Percentiles rank a stretch among this genome's conserved stretches.
These are phyloP conservation scores for Tupaia tana DNA, from an alignment of 2,113 vertebrate species.

Conservation along the genomic window DNA sequence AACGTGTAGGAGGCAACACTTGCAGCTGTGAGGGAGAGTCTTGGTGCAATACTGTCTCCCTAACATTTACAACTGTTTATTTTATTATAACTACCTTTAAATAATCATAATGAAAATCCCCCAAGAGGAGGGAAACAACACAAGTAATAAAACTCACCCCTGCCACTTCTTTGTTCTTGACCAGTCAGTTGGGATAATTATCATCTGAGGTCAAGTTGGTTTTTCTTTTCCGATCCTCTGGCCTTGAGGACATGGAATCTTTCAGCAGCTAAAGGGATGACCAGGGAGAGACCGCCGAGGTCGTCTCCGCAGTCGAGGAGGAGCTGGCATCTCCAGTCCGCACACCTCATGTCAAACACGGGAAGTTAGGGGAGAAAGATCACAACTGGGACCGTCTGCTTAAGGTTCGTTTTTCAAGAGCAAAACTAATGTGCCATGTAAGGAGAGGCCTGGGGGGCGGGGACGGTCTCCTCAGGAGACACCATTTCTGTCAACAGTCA, in stretches of 20 bases:
- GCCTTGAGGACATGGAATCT: background rate
- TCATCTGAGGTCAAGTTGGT: background rate
- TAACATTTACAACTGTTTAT: slow-evolving; percentile 45
- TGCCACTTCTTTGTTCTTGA: slow-evolving; percentile 8
- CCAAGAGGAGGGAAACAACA: background rate
- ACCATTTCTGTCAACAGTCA: background rate
- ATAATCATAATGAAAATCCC: slow-evolving; percentile 31
- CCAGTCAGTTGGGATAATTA: background rate
- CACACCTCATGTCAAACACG: background rate
- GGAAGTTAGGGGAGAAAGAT: slow-evolving; percentile 18
- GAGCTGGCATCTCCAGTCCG: background rate
- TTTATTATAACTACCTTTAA: slow-evolving; percentile 63
- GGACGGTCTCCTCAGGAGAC: background rate
- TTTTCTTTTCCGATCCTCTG: slow-evolving; percentile 31
- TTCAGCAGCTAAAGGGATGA: background rate
- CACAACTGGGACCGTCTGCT: slow-evolving; percentile 44
- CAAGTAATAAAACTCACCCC: background rate
- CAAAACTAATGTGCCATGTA: slow-evolving; percentile 22
- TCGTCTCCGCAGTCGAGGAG: background rate
- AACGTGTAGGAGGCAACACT: background rate
- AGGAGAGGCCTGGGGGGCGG: background rate
- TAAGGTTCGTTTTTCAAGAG: slow-evolving; percentile 53
- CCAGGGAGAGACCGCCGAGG: background rate
- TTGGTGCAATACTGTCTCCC: background rate
- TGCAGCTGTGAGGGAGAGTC: slow-evolving; percentile 53